Base-by-base conservation (phyloP, 2,113 vertebrate genomes). In the Tursiops truncatus region DNA sequence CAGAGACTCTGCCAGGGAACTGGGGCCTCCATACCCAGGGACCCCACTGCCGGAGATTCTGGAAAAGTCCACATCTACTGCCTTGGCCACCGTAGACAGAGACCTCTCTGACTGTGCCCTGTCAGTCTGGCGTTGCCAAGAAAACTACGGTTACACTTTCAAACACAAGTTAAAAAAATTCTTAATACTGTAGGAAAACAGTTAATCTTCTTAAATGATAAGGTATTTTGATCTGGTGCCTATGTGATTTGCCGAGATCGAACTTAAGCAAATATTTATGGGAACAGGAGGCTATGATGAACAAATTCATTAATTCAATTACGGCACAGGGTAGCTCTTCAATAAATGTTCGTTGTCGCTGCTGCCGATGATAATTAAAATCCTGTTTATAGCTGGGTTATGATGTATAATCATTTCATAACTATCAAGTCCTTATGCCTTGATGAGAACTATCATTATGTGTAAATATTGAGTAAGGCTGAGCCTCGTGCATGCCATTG, bases 381-480 rank as follows among this genome's bases (percentile, higher is more conserved):
- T 88, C 86, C 70, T 95, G 87, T 95, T 97, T 97, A 80, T 96
- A 93, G 86, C 97, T 88, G 74, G 77, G 94, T 26, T 81, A 71
- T 95, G 76, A 90, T 86, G 36, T 95, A 77, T 93, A 97, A 88
- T 96, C 96, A 96, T 96, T 97, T 97, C 97, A 92, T 94, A 97
- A 94, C 79, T 86, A 94, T 91, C 82, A 73, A 89, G 95, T 81
- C 83, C 97, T 98, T 94, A 47, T 68, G 65, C 68, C 94, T 94
- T 84, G 89, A 96, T 90, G 86, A 96, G 93, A 95, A 89, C 95
- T 74, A 93, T 96, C 93, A 90, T 89, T 89, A 62, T 50, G 33
- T 89, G 93, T 77, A 97, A 97, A 97, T 97, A 97, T 93, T 97
- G 97, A 97, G 91, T 84, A 83, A 96, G 91, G 82, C 91, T 92